These are phyloP conservation scores for Catostylus mosaicus DNA, from an alignment of 30 jellyfish, hydroid and myxozoan species.

Conservation along the genomic window DNA sequence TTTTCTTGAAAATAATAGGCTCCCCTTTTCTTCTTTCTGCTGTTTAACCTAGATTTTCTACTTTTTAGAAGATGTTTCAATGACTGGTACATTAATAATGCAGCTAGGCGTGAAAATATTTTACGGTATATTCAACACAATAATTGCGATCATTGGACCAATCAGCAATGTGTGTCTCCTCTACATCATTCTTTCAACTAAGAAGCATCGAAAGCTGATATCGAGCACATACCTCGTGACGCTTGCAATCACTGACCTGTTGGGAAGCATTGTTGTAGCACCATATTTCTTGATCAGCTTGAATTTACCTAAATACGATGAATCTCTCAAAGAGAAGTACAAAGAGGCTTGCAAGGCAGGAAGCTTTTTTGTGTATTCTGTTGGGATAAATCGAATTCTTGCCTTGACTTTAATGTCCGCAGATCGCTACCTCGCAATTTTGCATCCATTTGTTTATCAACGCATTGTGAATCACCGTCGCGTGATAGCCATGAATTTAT, in stretches of 20 bases:
- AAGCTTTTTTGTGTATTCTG: slow-evolving; percentile 31
- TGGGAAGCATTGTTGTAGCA: slow-evolving; percentile 17
- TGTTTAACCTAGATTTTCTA: too few species aligned
- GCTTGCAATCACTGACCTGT: slow-evolving; percentile 44
- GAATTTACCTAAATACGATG: slow-evolving; percentile 33
- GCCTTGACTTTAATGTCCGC: slow-evolving; percentile 51
- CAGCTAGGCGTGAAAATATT: slow-evolving; percentile 6
- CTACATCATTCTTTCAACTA: slow-evolving; percentile 10
- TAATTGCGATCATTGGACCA: slow-evolving; percentile 22
- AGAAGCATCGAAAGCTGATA: slow-evolving; percentile 12
- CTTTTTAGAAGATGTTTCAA: neutral
- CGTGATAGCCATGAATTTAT: slow-evolving; percentile 5
- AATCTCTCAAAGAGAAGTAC: slow-evolving; percentile 28
- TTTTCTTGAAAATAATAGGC: neutral
- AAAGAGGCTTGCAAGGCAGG: slow-evolving; percentile 37
- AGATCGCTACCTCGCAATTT: slow-evolving; percentile 55
- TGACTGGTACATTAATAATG: neutral
- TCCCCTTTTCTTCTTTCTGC: neutral
- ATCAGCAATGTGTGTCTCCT: slow-evolving; percentile 29
- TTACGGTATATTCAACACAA: slow-evolving; percentile 17
- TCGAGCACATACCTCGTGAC: slow-evolving; percentile 32
- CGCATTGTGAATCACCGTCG: neutral
- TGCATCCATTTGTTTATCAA: slow-evolving; percentile 40
- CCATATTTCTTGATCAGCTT: slow-evolving; percentile 50
- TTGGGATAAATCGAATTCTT: slow-evolving; percentile 36